These are phyloP conservation scores for Chaitophorus viminalis DNA, from an alignment of 2,888 invertebrate species.

Conservation along the genomic window DNA sequence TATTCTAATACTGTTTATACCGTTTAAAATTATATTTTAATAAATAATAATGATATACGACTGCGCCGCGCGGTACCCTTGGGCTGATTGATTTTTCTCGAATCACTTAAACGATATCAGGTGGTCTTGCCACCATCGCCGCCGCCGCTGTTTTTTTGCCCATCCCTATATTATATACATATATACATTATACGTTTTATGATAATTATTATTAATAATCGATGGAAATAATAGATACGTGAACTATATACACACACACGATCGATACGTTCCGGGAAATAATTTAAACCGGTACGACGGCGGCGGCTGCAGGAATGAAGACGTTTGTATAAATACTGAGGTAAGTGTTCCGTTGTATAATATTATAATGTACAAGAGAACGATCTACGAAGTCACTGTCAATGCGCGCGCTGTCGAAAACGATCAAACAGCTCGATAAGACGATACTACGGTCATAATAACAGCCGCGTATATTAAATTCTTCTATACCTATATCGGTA, in stretches of 20 bases:
- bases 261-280: not conserved
- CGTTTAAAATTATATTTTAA: not conserved
- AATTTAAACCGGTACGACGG: not conserved
- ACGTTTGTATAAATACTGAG: not conserved
- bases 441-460: not conserved
- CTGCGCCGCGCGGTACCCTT: not conserved
- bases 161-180: no score
- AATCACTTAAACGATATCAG: not conserved
- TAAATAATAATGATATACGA: not conserved
- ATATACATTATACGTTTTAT: no score
- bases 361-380: not conserved
- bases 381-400: not conserved
- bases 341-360: not conserved
- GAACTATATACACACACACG: not conserved
- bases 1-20: not conserved
- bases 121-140: not conserved
- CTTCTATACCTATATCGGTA: not conserved
- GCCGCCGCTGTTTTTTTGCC: not conserved
- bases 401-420: not conserved
- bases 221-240: not conserved
- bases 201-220: not conserved
- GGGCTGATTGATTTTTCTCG: conserved; percentile 1
- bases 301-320: not conserved
- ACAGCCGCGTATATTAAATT: not conserved
- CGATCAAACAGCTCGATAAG: not conserved